These are phyloP conservation scores for Lasioglossum marginatum DNA, from an alignment of 2,888 invertebrate species.

Conservation along the genomic window DNA sequence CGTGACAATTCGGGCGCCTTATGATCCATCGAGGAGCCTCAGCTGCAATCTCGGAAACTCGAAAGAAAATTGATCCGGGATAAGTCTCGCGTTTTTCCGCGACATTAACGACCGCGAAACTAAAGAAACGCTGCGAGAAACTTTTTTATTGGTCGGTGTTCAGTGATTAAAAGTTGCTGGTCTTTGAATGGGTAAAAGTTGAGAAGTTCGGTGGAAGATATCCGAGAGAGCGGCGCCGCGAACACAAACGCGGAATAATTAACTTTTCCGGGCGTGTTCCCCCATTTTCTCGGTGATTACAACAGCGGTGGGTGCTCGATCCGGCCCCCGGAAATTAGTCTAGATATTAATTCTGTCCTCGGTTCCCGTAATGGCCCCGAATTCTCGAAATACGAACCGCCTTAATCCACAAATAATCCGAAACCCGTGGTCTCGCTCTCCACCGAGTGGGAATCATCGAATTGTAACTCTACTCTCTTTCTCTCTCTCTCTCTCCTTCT, in stretches of 20 bases:
- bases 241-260: constrained; percentile 38
- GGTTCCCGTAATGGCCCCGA: constrained; percentile 25
- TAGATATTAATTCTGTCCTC: constrained; percentile 41
- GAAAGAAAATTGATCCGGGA: not conserved
- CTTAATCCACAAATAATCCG: constrained; percentile 20
- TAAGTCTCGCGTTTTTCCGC: not conserved
- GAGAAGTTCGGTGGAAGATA: not conserved
- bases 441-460: constrained; percentile 17
- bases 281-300: not conserved
- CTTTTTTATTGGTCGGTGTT: not conserved
- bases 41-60: not conserved
- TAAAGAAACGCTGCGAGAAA: not conserved
- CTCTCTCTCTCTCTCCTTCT: not conserved
- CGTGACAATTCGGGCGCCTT: constrained; percentile 70
- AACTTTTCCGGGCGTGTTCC: constrained; percentile 23
- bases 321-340: constrained; percentile 34
- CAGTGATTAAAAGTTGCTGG: constrained; percentile 41
- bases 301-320: not conserved
- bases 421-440: not conserved
- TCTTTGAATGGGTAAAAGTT: constrained; percentile 22
- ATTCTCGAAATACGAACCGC: constrained; percentile 29
- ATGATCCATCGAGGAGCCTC: not conserved
- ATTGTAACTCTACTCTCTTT: not conserved
- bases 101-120: not conserved
- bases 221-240: not conserved